A percentile compares a stretch with the other conserved stretches of the same genome.
Conservation (phyloP, 2,113 vertebrate genomes). For the Cettia cetti region DNA sequence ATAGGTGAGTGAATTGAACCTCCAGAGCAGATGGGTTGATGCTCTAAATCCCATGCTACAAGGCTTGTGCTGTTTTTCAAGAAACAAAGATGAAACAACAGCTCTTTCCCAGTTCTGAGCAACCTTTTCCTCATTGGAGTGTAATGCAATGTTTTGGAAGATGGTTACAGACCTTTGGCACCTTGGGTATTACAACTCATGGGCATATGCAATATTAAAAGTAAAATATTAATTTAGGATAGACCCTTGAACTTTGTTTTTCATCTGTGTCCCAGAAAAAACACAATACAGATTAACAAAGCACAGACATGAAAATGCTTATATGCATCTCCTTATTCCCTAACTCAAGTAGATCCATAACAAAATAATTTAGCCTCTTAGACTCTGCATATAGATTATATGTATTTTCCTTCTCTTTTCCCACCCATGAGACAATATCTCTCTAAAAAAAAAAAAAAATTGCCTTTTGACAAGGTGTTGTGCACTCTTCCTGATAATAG, state of each 20-base stretch:
- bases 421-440: background rate
- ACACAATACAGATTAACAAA: background rate
- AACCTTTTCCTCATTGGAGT: background rate
- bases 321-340: background rate
- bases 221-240: background rate
- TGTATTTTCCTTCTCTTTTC: background rate
- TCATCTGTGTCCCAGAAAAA: background rate
- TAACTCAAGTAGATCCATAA: background rate
- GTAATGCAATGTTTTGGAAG: background rate
- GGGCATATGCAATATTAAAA: background rate
- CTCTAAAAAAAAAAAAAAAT: background rate
- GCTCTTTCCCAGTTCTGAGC: background rate
- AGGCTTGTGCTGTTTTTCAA: background rate
- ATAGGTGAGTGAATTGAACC: background rate
- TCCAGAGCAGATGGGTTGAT: background rate
- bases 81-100: background rate
- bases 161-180: background rate
- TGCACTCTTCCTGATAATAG: slow-evolving; percentile 14
- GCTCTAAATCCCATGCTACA: background rate
- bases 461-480: slow-evolving; percentile 34
- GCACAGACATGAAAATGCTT: background rate
- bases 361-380: background rate
- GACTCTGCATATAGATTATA: background rate
- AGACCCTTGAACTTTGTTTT: background rate
- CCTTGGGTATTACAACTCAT: background rate